Evolutionary conservation across 2,113 vertebrate species (phyloP), one percentile per base, ranked within the genome.

Genomic region (Pandion haliaetus): DNA sequence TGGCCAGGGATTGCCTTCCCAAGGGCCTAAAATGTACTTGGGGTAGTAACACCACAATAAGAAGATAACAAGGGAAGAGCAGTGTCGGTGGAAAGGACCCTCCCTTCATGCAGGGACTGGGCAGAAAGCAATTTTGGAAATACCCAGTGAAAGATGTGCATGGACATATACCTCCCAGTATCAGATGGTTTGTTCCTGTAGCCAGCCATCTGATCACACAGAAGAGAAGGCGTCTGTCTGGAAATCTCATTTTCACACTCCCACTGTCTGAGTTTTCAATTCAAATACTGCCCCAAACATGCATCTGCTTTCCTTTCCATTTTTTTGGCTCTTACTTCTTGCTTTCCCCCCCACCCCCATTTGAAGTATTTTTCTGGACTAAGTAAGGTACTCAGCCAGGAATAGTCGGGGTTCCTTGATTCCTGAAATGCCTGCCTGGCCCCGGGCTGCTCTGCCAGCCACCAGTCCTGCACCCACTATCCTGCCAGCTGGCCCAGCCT

Each of bases 211-310:
- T 62, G 78, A 44, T 96, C 93, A 82, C 66, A 87, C 62, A 67
- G 58, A 54, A 74, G 52, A 78, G 90, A 81, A 82, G 52, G 59
- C 47, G 23, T 78, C 76, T 97, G 80, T 71, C 93, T 95, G 97
- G 61, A 89, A 95, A 95, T 82, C 73, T 89, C 88, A 69, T 95
- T 94, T 96, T 89, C 95, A 76, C 81, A 79, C 70, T 94, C 94
- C 62, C 73, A 73, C 89, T 87, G 45, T 76, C 83, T 92, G 78
- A 24, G 58, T 69, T 96, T 95, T 91, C 73, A 31, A 9, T 91
- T 90, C 95, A 85, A 80, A 79, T 49, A 17, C 86, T 80, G 78
- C 80, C 91, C 81, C 77, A 95, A 95, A 93, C 26, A 72, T 49
- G 49, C 66, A 76, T 96, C 81, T 96, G 66, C 86, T 95, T 88